Evolutionary conservation across 30 jellyfish, hydroid and myxozoan genomes (phyloP).

Genomic region (Aurelia aurita): DNA sequence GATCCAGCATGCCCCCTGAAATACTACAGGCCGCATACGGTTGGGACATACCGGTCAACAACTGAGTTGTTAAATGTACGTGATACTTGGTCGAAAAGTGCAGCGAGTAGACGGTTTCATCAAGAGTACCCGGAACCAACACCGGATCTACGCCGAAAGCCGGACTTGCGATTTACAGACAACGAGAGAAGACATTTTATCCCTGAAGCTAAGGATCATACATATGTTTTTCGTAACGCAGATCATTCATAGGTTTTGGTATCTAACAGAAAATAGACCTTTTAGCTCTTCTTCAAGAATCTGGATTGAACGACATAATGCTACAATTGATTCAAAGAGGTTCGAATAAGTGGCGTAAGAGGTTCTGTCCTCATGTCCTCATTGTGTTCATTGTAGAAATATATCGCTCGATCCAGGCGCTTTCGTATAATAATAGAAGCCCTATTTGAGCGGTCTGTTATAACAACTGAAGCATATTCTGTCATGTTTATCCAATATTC

Average conservation of each 20-base stretch:
- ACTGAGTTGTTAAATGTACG: conserved; percentile 59
- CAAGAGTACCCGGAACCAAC: conserved; percentile 74
- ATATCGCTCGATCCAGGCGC: too few species aligned
- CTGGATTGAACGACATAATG: too few species aligned
- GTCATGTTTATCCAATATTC: too few species aligned
- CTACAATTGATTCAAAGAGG: too few species aligned
- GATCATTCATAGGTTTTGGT: conserved; percentile 46
- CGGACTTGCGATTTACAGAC: conserved; percentile 74
- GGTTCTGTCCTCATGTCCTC: too few species aligned
- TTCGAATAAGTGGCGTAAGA: too few species aligned
- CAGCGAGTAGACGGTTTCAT: conserved; percentile 66
- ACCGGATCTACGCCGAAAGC: conserved; percentile 78
- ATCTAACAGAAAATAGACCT: too few species aligned
- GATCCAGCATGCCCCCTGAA: conserved; percentile 64
- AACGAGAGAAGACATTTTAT: conserved; percentile 70
- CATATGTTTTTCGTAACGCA: conserved; percentile 66
- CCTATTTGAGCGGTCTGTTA: too few species aligned
- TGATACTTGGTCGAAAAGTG: conserved; percentile 71
- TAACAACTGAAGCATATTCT: too few species aligned
- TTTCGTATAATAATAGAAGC: too few species aligned
- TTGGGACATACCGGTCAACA: conserved; percentile 56
- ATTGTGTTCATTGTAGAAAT: too few species aligned
- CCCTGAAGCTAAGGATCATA: conserved; percentile 77
- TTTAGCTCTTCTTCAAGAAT: too few species aligned
- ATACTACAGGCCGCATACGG: conserved; percentile 61